These are phyloP conservation scores for Galemys pyrenaicus DNA, from an alignment of 2,113 vertebrate species.

Conservation along the genomic window DNA sequence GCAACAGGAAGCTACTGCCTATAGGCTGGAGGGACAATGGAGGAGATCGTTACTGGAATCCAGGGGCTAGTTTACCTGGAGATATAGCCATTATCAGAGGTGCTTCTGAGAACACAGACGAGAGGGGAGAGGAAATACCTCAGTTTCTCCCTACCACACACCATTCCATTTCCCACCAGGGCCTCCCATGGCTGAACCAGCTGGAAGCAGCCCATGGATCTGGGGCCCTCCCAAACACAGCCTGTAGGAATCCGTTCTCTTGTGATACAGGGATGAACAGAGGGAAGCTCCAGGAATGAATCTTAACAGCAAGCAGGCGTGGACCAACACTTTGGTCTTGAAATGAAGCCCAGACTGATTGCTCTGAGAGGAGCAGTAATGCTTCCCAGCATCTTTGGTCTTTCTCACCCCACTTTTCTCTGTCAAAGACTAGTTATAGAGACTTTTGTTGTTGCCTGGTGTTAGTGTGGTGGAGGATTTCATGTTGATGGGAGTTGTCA, in stretches of 20 bases:
- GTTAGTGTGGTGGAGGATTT: neutral
- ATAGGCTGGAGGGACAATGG: neutral
- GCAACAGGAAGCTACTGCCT: neutral
- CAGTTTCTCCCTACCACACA: neutral
- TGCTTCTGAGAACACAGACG: neutral
- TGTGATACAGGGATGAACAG: neutral
- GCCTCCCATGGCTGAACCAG: neutral
- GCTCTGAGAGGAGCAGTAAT: neutral
- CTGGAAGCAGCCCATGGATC: neutral
- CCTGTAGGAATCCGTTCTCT: neutral
- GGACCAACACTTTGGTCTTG: neutral
- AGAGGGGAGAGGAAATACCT: neutral
- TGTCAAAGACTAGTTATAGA: neutral
- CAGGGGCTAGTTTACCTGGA: neutral
- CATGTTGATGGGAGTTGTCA: neutral
- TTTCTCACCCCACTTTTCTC: neutral
- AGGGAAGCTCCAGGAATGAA: neutral
- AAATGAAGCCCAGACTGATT: neutral
- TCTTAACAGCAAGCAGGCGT: neutral
- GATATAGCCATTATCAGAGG: neutral
- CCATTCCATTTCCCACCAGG: neutral
- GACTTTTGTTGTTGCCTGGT: neutral
- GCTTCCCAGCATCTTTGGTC: neutral
- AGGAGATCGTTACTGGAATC: neutral
- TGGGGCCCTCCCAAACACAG: neutral